Conservation (phyloP, 2,113 vertebrate species). For the Dendropsophus ebraccatus region DNA sequence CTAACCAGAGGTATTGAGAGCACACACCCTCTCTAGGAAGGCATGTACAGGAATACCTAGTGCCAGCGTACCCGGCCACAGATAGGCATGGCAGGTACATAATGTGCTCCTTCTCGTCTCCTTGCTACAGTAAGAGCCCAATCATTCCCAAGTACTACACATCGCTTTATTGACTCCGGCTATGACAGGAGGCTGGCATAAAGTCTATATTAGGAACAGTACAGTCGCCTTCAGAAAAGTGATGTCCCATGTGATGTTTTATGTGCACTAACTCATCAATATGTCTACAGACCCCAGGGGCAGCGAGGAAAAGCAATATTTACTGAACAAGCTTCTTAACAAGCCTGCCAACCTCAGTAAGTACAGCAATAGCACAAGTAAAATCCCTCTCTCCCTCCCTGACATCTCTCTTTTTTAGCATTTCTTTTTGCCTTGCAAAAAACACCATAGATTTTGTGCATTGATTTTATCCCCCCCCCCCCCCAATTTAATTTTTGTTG, state of each 20-base stretch:
- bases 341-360: background rate
- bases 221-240: background rate
- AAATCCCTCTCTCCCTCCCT: background rate
- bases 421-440: too few species aligned
- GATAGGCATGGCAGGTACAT: slow-evolving; percentile 9
- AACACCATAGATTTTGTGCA: too few species aligned
- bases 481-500: too few species aligned
- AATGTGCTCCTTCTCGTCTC: slow-evolving; percentile 2
- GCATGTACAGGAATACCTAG: background rate
- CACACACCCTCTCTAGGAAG: background rate
- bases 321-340: background rate
- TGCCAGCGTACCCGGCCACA: background rate
- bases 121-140: background rate
- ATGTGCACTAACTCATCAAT: background rate
- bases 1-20: background rate
- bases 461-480: too few species aligned
- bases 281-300: background rate
- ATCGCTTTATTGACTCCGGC: slow-evolving; percentile 21
- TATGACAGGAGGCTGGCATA: background rate
- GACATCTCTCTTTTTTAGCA: too few species aligned
- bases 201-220: slow-evolving; percentile 38
- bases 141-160: slow-evolving; percentile 26
- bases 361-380: background rate
- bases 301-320: background rate
- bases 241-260: background rate